Evolutionary conservation across 2,888 invertebrate genomes (phyloP).

Genomic region (Euplagia quadripunctaria): DNA sequence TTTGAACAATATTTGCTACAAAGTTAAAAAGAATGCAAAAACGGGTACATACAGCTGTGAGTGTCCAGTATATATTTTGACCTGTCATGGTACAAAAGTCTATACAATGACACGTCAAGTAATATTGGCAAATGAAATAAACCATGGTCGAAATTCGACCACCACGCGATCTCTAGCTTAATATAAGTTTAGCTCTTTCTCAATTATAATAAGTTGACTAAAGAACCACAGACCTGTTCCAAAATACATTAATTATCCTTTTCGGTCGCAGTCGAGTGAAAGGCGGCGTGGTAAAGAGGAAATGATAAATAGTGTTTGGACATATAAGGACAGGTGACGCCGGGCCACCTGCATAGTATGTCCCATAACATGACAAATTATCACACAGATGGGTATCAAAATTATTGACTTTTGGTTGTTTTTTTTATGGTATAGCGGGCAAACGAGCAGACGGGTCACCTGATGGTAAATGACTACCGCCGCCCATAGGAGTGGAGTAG

Average conservation of each 20-base stretch:
- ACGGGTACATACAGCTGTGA: too few relatives aligned
- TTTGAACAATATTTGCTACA: too few relatives aligned
- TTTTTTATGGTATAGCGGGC: neutral
- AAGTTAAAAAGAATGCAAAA: too few relatives aligned
- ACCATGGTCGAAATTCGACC: too few relatives aligned
- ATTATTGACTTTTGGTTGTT: neutral
- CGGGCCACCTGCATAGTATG: slow-evolving; percentile 39
- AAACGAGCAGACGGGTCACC: too few relatives aligned
- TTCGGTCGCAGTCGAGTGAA: slow-evolving; percentile 22
- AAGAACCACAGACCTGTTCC: neutral
- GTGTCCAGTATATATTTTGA: too few relatives aligned
- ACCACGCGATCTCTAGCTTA: too few relatives aligned
- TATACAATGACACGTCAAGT: too few relatives aligned
- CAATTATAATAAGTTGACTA: neutral
- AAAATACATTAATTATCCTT: slow-evolving; percentile 1
- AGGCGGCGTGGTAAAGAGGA: slow-evolving; percentile 57
- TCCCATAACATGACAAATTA: slow-evolving; percentile 36
- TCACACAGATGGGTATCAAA: neutral
- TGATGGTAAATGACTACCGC: too few relatives aligned
- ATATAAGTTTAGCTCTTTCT: neutral
- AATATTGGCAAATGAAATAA: too few relatives aligned
- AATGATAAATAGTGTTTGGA: slow-evolving; percentile 53
- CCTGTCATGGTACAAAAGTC: too few relatives aligned
- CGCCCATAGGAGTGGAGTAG: too few relatives aligned
- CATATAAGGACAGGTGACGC: slow-evolving; percentile 33